Evolutionary conservation across 1,140 invertebrate species (phyloP).

Genomic region (Ectropis grisescens): DNA sequence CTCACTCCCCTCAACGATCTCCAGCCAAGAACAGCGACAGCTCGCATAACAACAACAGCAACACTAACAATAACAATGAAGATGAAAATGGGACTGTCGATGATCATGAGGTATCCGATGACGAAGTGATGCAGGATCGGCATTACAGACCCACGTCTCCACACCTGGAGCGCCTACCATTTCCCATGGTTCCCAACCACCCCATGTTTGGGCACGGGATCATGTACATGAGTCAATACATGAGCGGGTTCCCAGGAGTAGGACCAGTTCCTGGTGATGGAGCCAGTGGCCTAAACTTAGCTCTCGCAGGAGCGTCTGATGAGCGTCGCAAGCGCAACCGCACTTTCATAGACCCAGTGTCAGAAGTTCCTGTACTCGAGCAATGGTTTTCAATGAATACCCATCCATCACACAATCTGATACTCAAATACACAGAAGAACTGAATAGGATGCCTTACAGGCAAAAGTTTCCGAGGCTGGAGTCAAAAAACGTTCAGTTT

Average conservation of each 20-base stretch:
- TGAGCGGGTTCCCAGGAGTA: slow-evolving; percentile 73
- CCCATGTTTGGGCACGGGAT: slow-evolving; percentile 89
- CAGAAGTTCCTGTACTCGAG: slow-evolving; percentile 96
- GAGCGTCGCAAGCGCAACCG: slow-evolving; percentile 93
- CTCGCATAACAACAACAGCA: slow-evolving; percentile 57
- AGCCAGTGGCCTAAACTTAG: slow-evolving; percentile 71
- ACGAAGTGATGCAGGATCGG: slow-evolving; percentile 49
- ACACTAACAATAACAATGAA: slow-evolving; percentile 65
- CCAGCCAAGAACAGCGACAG: slow-evolving; percentile 67
- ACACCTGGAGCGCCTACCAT: slow-evolving; percentile 70
- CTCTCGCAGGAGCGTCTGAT: slow-evolving; percentile 77
- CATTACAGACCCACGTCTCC: slow-evolving; percentile 52
- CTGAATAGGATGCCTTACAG: slow-evolving; percentile 94
- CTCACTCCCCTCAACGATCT: slow-evolving; percentile 54
- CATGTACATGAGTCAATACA: slow-evolving; percentile 93
- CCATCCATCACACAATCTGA: slow-evolving; percentile 96
- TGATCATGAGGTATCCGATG: slow-evolving; percentile 60
- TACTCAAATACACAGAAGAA: slow-evolving; percentile 96
- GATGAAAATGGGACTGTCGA: slow-evolving; percentile 57
- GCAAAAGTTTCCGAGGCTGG: slow-evolving; percentile 95
- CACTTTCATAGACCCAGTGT: slow-evolving; percentile 99
- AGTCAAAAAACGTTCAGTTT: slow-evolving; percentile 98
- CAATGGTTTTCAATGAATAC: slow-evolving; percentile 98
- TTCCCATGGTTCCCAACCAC: slow-evolving; percentile 83
- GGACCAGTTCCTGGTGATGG: slow-evolving; percentile 58